Conservation (phyloP, 2,888 invertebrate species). For the Drosophila macrothrix region DNA sequence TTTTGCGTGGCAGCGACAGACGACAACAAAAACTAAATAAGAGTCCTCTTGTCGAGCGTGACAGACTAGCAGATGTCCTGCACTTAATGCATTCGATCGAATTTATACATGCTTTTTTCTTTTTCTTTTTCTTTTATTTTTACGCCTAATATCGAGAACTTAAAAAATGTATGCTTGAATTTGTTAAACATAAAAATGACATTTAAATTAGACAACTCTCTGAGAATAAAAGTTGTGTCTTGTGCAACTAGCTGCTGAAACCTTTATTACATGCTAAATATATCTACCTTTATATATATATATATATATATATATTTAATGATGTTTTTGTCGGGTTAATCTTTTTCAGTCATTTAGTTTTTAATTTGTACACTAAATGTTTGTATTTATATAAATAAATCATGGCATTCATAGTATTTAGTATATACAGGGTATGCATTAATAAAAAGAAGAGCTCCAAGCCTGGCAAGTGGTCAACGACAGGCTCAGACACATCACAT, state of each 20-base stretch:
- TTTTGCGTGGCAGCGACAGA: slow-evolving; percentile 71
- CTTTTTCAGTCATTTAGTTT: neutral
- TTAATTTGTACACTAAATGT: neutral
- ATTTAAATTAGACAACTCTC: neutral
- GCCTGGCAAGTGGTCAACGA: slow-evolving; percentile 40
- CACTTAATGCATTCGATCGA: neutral
- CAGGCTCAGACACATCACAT: slow-evolving; percentile 36
- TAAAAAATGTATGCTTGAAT: neutral
- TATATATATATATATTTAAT: neutral
- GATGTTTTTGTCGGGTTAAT: neutral
- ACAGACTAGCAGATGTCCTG: neutral
- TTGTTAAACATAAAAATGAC: neutral
- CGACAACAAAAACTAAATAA: slow-evolving; percentile 45
- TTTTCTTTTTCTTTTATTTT: no score
- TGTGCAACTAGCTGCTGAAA: neutral
- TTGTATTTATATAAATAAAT: neutral
- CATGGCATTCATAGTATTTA: neutral
- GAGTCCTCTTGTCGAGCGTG: neutral
- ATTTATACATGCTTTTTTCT: no score
- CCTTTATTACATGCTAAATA: neutral
- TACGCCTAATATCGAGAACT: no score
- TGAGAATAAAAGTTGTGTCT: neutral
- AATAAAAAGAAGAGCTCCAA: slow-evolving; percentile 1
- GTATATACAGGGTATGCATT: neutral
- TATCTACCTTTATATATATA: neutral